Evolutionary conservation across 2,888 invertebrate genomes (phyloP).

Genomic region (Cerastis rubricosa): DNA sequence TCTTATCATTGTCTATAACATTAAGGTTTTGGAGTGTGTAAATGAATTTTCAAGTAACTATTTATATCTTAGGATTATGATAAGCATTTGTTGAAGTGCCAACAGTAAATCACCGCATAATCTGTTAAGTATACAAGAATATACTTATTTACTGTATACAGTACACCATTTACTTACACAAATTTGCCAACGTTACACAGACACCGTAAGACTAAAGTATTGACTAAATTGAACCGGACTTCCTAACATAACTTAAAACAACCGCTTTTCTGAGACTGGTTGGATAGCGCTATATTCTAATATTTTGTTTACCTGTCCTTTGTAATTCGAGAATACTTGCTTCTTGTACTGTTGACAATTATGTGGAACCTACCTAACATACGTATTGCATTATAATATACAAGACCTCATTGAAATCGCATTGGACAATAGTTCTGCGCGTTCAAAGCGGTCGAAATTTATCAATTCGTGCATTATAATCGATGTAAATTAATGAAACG

Average conservation of each 20-base stretch:
- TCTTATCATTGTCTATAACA: conserved; percentile 85
- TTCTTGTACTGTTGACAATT: conserved; percentile 53
- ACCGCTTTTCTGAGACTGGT: conserved; percentile 54
- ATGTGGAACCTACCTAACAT: conserved; percentile 42
- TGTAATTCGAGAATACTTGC: conserved; percentile 35
- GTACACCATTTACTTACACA: conserved; percentile 56
- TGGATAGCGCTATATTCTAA: conserved; percentile 24
- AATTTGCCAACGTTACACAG: conserved; percentile 44
- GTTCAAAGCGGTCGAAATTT: conserved; percentile 37
- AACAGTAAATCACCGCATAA: conserved; percentile 64
- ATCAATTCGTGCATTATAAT: conserved; percentile 62
- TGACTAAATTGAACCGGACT: conserved; percentile 22
- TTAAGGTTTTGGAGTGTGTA: conserved; percentile 75
- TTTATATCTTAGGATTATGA: conserved; percentile 74
- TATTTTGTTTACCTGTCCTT: conserved; percentile 29
- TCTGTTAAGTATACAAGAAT: conserved; percentile 49
- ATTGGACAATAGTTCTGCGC: conserved; percentile 21
- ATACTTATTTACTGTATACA: conserved; percentile 43
- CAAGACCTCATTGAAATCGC: conserved; percentile 37
- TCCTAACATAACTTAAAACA: conserved; percentile 27
- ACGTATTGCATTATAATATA: conserved; percentile 48
- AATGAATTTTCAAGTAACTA: conserved; percentile 75
- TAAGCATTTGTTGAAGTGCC: conserved; percentile 72
- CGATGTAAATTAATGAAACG: conserved; percentile 76
- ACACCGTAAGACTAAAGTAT: conserved; percentile 39